Conservation (phyloP, 1,140 invertebrate genomes). For the Trissolcus basalis region DNA sequence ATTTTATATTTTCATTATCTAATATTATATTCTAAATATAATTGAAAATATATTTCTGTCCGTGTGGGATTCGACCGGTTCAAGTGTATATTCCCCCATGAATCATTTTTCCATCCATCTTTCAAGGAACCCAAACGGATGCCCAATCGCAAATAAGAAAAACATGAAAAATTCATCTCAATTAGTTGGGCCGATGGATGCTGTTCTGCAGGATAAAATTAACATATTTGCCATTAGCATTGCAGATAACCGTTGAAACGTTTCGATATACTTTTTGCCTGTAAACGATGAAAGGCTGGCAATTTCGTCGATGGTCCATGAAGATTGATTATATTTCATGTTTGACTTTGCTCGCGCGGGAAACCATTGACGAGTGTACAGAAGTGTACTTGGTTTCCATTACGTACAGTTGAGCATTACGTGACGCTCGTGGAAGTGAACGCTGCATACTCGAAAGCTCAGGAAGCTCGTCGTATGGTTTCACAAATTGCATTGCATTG, state of each 20-base stretch:
- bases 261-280: conserved; percentile 10
- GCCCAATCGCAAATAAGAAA: no score
- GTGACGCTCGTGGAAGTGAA: conserved; percentile 15
- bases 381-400: conserved; percentile 27
- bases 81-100: no score
- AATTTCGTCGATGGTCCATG: conserved; percentile 3
- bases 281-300: background rate
- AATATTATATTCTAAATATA: no score
- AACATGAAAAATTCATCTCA: conserved; percentile 1
- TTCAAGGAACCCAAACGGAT: no score
- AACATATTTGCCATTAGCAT: conserved; percentile 11
- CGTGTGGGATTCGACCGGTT: no score
- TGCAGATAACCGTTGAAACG: background rate
- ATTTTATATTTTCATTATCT: no score
- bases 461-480: conserved; percentile 48
- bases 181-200: conserved; percentile 5
- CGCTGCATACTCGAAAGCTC: conserved; percentile 22
- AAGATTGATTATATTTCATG: conserved; percentile 20
- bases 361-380: conserved; percentile 17
- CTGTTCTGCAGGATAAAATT: background rate
- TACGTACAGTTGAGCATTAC: conserved; percentile 37
- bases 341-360: conserved; percentile 17
- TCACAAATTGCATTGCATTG: conserved; percentile 52
- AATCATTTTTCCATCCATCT: no score
- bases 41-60: no score